phyloP scores from a whole-genome alignment of 2,888 invertebrate species.

The Tiliacea citrago region DNA sequence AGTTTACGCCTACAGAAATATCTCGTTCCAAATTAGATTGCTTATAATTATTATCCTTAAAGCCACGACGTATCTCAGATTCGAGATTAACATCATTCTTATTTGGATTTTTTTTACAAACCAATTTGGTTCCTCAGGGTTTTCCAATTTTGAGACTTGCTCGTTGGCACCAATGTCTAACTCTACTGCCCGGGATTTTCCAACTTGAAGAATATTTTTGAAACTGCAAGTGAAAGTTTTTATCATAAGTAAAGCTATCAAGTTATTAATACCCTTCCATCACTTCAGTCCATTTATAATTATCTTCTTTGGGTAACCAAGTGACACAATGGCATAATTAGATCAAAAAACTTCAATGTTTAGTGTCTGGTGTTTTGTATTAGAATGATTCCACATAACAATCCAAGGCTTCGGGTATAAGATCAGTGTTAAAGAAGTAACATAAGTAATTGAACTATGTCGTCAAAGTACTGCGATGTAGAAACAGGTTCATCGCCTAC shows the following conservation, averaged over 20 bases:
- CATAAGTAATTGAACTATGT: slow-evolving; percentile 17
- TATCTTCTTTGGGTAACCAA: slow-evolving; percentile 15
- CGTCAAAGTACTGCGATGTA: slow-evolving; percentile 17
- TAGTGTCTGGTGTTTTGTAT: slow-evolving; percentile 15
- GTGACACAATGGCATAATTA: background rate
- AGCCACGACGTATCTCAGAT: slow-evolving; percentile 16
- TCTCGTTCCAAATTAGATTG: slow-evolving; percentile 28
- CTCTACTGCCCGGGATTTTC: slow-evolving; percentile 41
- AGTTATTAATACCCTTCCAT: background rate
- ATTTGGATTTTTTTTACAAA: slow-evolving; percentile 46
- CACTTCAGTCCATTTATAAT: background rate
- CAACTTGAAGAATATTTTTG: slow-evolving; percentile 50
- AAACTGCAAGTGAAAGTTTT: slow-evolving; percentile 52
- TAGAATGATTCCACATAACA: background rate
- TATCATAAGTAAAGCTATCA: slow-evolving; percentile 34
- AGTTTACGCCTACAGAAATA: slow-evolving; percentile 37
- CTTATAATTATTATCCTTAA: slow-evolving; percentile 42
- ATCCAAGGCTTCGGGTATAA: slow-evolving; percentile 5
- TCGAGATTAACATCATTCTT: slow-evolving; percentile 22
- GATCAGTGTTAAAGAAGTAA: slow-evolving; percentile 17
- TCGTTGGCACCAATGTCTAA: slow-evolving; percentile 36
- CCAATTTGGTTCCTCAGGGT: slow-evolving; percentile 40
- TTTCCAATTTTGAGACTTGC: slow-evolving; percentile 43
- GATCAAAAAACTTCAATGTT: slow-evolving; percentile 17
- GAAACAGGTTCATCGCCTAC: slow-evolving; percentile 45